Base-by-base conservation (phyloP, 2,888 invertebrate genomes). In the Cylindroiulus punctatus region DNA sequence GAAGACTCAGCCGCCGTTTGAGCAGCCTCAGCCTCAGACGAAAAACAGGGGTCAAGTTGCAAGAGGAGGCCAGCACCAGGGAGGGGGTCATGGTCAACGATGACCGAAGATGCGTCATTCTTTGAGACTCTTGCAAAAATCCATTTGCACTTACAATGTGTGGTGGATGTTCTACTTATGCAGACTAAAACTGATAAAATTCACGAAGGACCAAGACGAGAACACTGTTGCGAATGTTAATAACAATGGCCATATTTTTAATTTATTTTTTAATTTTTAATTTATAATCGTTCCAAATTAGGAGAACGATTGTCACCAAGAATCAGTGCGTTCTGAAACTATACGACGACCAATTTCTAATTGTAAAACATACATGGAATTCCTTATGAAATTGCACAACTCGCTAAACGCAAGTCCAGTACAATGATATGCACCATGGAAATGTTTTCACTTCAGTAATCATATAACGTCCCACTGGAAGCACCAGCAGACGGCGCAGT, bases 11-110 rank as follows among this genome's bases (percentile, higher is more conserved):
- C 85, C 85, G 76, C 76, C 85, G 85, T 86, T 87, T 83, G 87
- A 88, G 81, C 85, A 87, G 17, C 88, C 86, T 87, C 1, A 87
- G 87, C 76, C 84, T 87, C 19, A 47, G 87, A 19, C n/a, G 87
- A 81, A 87, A 87, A 52, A 81, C 76, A 14, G 76, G 76, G 30
- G 76, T 76, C 30, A 76, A 76, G 22, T 76, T 76, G 76, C 76
- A 76, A 4, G 76, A 76, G 30, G 76, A 76, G 30, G 14, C 47
- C 81, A 85, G 32, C 40, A 40, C 36, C 7, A 36, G 76, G 17
- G 22, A 32, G 30, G 36, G 65, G 7, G 84, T 65, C 7, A 26
- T 82, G 8, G 47, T 81, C 8, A 85, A 26, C 36, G 76, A 87
- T 26, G 57, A 84, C 52, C 76, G 84, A 26, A 84, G 86, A 85